These are phyloP conservation scores for Bembecia ichneumoniformis DNA, from an alignment of 2,888 invertebrate genomes.

Conservation along the genomic window DNA sequence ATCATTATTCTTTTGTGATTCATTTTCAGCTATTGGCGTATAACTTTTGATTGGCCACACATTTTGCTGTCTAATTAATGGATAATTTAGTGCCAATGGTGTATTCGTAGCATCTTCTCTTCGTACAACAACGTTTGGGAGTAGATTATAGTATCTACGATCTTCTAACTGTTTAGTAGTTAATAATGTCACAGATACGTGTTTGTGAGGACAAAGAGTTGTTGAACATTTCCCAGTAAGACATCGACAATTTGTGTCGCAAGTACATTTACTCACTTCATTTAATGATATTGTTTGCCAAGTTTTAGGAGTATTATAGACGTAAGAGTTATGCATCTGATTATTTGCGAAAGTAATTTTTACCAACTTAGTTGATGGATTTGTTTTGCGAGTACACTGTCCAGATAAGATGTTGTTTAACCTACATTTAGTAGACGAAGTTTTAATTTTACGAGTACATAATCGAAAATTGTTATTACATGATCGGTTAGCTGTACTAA, in stretches of 20 bases:
- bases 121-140: slow-evolving; percentile 28
- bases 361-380: not conserved
- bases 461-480: too few relatives aligned
- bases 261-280: slow-evolving; percentile 6
- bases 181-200: slow-evolving; percentile 14
- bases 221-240: slow-evolving; percentile 12
- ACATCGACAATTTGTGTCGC: slow-evolving; percentile 19
- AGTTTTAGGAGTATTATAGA: too few relatives aligned
- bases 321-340: too few relatives aligned
- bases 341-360: too few relatives aligned
- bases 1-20: slow-evolving; percentile 2
- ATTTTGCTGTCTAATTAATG: not conserved
- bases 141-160: slow-evolving; percentile 26
- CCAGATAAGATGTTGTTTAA: too few relatives aligned
- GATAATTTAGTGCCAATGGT: not conserved
- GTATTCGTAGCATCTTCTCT: slow-evolving; percentile 20
- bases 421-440: too few relatives aligned
- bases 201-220: slow-evolving; percentile 14
- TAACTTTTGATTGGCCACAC: not conserved
- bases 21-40: not conserved
- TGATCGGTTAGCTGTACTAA: too few relatives aligned
- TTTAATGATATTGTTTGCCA: too few relatives aligned
- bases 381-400: slow-evolving; percentile 31
- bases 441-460: too few relatives aligned
- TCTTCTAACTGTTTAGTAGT: slow-evolving; percentile 16